phyloP scores from a whole-genome alignment of 2,797 vertebrate genomes.

The Mormyrops attenuatus region DNA sequence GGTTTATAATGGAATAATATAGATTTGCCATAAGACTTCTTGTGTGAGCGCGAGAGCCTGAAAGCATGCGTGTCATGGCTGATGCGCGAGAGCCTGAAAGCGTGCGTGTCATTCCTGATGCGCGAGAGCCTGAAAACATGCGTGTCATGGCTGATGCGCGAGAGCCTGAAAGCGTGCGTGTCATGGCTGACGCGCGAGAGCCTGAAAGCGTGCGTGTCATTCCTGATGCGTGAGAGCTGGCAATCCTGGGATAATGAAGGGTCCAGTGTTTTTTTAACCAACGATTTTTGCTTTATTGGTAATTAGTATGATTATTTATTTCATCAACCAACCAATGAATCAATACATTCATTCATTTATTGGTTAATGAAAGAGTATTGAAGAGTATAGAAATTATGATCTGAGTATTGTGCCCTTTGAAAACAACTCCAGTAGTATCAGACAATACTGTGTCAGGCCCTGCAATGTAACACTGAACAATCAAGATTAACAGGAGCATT shows the following conservation, averaged over 20 bases:
- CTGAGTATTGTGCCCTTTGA: background rate
- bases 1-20: background rate
- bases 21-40: background rate
- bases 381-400: background rate
- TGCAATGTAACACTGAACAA: background rate
- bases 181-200: too few species aligned
- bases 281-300: background rate
- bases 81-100: too few species aligned
- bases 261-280: background rate
- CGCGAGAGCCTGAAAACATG: too few species aligned
- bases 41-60: background rate
- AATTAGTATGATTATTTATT: background rate
- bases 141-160: too few species aligned
- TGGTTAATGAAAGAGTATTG: background rate
- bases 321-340: background rate
- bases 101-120: background rate
- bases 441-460: background rate
- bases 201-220: background rate
- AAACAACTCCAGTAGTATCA: background rate
- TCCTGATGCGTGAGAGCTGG: background rate
- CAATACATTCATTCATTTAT: background rate
- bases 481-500: background rate
- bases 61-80: too few species aligned
- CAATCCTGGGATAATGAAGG: background rate
- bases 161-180: background rate